A percentile compares a stretch with the other conserved stretches of the same genome.
phyloP scores from a whole-genome alignment of 2,113 vertebrate genomes.

The Gavia stellata region DNA sequence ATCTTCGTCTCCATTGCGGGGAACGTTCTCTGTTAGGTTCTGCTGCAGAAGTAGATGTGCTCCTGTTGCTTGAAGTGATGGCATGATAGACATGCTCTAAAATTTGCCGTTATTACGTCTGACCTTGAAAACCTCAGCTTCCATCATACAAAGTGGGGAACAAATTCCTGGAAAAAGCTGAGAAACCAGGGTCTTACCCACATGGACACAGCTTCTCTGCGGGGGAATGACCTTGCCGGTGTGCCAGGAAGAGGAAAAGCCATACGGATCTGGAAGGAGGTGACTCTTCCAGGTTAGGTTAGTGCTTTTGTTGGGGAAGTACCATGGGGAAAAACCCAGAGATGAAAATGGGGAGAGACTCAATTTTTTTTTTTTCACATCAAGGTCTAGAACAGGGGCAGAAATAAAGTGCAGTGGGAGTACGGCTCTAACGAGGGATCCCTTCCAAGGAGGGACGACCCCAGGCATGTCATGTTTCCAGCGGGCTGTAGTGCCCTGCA shows the following conservation, averaged over 20 bases:
- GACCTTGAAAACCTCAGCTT: conserved; percentile 42
- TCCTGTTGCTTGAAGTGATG: not conserved
- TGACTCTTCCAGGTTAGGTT: not conserved
- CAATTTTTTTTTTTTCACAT: not conserved
- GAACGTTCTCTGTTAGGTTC: not conserved
- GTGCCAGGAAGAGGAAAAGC: not conserved
- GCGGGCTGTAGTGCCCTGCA: not conserved
- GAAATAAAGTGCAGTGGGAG: not conserved
- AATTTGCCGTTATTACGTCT: conserved; percentile 14
- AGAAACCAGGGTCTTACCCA: not conserved
- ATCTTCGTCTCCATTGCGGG: not conserved
- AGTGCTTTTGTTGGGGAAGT: not conserved
- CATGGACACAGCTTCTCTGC: not conserved
- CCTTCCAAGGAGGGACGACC: not conserved
- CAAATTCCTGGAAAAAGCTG: not conserved
- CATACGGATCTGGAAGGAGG: not conserved
- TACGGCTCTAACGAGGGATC: not conserved
- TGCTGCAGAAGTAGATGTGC: not conserved
- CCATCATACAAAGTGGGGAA: not conserved
- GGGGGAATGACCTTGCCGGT: not conserved
- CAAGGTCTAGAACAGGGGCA: not conserved
- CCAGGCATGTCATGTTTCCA: not conserved
- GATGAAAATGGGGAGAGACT: not conserved
- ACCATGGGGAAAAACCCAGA: not conserved
- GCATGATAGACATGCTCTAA: not conserved